Conservation (phyloP, 2,888 invertebrate genomes). For the Torymus auratus region DNA sequence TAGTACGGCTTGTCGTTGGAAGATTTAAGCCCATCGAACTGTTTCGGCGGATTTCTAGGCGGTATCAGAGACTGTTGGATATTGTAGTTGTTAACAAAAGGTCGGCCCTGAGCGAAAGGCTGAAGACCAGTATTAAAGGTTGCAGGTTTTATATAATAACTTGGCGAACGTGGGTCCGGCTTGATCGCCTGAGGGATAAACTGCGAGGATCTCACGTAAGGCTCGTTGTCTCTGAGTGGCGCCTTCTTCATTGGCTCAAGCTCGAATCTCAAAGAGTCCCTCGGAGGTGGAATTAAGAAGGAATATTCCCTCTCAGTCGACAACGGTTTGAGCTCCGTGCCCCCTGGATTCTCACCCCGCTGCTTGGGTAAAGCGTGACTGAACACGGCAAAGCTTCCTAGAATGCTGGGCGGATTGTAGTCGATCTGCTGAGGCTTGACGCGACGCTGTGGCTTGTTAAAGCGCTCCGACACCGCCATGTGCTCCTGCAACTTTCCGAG, state of each 20-base stretch:
- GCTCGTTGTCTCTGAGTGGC: slow-evolving; percentile 65
- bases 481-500: slow-evolving; percentile 72
- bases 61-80: slow-evolving; percentile 61
- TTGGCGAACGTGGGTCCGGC: slow-evolving; percentile 63
- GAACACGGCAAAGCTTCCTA: slow-evolving; percentile 80
- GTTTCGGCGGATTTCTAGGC: slow-evolving; percentile 63
- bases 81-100: slow-evolving; percentile 58
- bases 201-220: slow-evolving; percentile 67
- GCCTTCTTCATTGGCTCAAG: slow-evolving; percentile 68
- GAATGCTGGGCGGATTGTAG: slow-evolving; percentile 66
- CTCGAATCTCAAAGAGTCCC: slow-evolving; percentile 70
- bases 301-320: slow-evolving; percentile 70
- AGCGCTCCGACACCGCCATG: slow-evolving; percentile 68
- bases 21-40: slow-evolving; percentile 68
- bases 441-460: slow-evolving; percentile 64
- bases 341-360: slow-evolving; percentile 75
- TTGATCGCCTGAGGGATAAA: slow-evolving; percentile 63
- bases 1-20: slow-evolving; percentile 64
- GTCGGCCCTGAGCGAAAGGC: slow-evolving; percentile 64
- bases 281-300: slow-evolving; percentile 71
- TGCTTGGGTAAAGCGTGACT: slow-evolving; percentile 79
- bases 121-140: slow-evolving; percentile 59
- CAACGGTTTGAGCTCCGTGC: slow-evolving; percentile 62
- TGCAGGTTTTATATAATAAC: slow-evolving; percentile 66
- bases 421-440: slow-evolving; percentile 64